Evolutionary conservation across 2,113 vertebrate species (phyloP).

Genomic region (cattle (Bos taurus)): DNA sequence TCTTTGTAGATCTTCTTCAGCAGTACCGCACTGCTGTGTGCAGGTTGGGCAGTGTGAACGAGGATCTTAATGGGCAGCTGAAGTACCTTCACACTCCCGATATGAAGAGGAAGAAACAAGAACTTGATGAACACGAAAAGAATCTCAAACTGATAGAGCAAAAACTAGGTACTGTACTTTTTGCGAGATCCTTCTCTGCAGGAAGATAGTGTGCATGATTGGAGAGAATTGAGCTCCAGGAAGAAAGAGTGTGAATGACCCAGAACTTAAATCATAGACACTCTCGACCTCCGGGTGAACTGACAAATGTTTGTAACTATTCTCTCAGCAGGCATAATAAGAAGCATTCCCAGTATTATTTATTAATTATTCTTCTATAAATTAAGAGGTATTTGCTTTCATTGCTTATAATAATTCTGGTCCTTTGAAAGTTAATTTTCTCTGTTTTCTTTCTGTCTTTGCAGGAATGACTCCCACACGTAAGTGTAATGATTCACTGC

Average conservation of each 20-base stretch:
- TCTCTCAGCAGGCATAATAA: neutral
- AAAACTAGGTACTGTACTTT: constrained; percentile 80
- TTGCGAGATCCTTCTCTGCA: constrained; percentile 21
- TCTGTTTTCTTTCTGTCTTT: constrained; percentile 39
- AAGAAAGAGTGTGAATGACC: neutral
- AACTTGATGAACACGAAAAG: constrained; percentile 81
- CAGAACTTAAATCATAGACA: neutral
- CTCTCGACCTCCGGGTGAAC: neutral
- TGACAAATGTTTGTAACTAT: neutral
- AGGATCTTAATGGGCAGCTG: constrained; percentile 74
- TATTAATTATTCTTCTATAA: neutral
- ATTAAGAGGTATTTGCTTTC: neutral
- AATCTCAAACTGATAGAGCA: constrained; percentile 83
- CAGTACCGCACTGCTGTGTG: constrained; percentile 79
- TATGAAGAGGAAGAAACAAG: constrained; percentile 77
- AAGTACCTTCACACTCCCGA: constrained; percentile 79
- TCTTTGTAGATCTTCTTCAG: constrained; percentile 83
- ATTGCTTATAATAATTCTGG: neutral
- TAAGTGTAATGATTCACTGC: constrained; percentile 64
- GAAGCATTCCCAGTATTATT: neutral
- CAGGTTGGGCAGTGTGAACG: constrained; percentile 72
- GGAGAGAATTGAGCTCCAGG: neutral
- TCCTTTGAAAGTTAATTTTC: constrained; percentile 7
- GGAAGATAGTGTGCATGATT: constrained; percentile 18
- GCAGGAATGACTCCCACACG: constrained; percentile 82